Base-by-base conservation (phyloP, 2,888 invertebrate species). In the Criorhina ranunculi region DNA sequence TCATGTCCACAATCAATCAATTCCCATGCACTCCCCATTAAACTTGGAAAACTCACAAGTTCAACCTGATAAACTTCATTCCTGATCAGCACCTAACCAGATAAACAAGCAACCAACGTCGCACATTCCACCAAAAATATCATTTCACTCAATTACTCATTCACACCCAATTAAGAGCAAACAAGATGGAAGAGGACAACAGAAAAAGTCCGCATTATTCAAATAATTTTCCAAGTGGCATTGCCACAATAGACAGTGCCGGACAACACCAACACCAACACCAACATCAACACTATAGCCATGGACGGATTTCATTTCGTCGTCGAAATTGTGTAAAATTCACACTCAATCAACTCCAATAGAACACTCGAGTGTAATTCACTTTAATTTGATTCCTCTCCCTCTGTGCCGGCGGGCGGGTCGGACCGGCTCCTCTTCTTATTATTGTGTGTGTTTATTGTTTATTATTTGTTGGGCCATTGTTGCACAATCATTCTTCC, bases 271-370 rank as follows among this genome's bases (percentile, higher is more conserved):
- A 35, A 33, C 49, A 62, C 7, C 15, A 46, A 7, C 7, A 29
- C 29, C 9, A 19, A 15, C 40, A n/a, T n/a, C n/a, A n/a, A n/a
- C n/a, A n/a, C n/a, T n/a, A n/a, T 24, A 24, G 24, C 24, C 24
- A 24, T 24, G 12, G 76, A 55, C 79, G 75, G 83, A 79, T 79
- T 85, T 73, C 73, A 75, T 78, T 79, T 79, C 83, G n/a, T 24
- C 24, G 24, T 85, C 40, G 79, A 85, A 79, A 85, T 70, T 85
- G 85, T 80, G 85, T 85, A 85, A 85, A 85, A 85, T 85, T 79
- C 75, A 80, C 85, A 85, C 85, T 85, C 85, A 85, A 80, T 85
- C 85, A 85, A 85, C 85, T 85, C 80, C 85, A 85, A 85, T 85
- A 85, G 79, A 85, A 80, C 24, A 24, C 69, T 80, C 66, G 85